A percentile compares a stretch with the other conserved stretches of the same genome.
Evolutionary conservation across 2,797 vertebrate genomes (phyloP).

Genomic region (Schizopygopsis malacanthus): DNA sequence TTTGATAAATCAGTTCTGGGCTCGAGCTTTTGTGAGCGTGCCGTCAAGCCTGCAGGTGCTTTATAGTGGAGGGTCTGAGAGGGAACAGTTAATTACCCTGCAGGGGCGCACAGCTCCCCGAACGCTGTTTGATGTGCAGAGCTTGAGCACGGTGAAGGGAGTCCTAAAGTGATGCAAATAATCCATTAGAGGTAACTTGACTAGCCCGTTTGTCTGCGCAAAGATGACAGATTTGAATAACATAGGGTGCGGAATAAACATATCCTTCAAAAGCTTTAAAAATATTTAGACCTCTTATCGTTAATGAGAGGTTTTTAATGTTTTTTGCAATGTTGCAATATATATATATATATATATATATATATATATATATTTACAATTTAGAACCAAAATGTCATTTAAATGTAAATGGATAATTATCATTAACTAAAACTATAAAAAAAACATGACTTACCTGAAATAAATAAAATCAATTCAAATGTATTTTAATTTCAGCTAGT

Average conservation of each 20-base stretch:
- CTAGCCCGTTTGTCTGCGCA: constrained; percentile 34
- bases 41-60: constrained; percentile 83
- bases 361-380: not conserved
- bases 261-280: constrained; percentile 19
- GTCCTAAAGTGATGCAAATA: constrained; percentile 57
- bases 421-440: too few relatives aligned
- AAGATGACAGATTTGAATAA: constrained; percentile 50
- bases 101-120: constrained; percentile 39
- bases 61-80: constrained; percentile 72
- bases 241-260: constrained; percentile 12
- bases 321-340: not conserved
- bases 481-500: too few relatives aligned
- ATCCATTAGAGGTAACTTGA: constrained; percentile 49
- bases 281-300: constrained; percentile 22
- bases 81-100: constrained; percentile 71
- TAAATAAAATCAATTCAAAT: too few relatives aligned
- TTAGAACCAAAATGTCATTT: not conserved
- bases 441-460: too few relatives aligned
- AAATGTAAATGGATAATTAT: not conserved
- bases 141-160: constrained; percentile 57
- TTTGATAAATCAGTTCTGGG: constrained; percentile 65
- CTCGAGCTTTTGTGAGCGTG: constrained; percentile 73
- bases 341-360: too few relatives aligned
- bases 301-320: not conserved
- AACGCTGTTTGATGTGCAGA: constrained; percentile 75